A percentile compares a stretch with the other conserved stretches of the same genome.
Evolutionary conservation across 2,113 vertebrate genomes (phyloP).

Genomic region (Balaeniceps rex): DNA sequence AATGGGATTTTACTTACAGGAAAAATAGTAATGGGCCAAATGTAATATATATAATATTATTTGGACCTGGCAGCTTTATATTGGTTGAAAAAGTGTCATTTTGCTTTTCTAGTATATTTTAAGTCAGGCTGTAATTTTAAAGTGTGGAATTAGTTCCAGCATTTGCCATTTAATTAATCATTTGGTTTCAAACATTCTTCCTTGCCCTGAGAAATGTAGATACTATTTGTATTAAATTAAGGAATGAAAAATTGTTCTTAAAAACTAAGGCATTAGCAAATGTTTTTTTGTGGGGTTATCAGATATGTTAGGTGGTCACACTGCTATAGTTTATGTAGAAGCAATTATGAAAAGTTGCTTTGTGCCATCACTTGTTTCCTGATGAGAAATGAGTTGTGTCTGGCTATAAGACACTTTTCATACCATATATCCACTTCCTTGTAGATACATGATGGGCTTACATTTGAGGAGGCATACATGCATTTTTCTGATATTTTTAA

Average conservation of each 20-base stretch:
- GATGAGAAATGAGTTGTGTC: not conserved
- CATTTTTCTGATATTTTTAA: not conserved
- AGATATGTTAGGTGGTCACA: not conserved
- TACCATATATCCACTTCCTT: not conserved
- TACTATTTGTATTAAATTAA: not conserved
- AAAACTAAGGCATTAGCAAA: not conserved
- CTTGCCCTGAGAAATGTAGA: not conserved
- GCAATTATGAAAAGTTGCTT: not conserved
- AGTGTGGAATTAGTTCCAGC: not conserved
- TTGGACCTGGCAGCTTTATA: not conserved
- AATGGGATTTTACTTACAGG: not conserved
- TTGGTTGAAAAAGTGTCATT: not conserved
- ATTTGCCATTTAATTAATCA: constrained; percentile 2
- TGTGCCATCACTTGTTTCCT: not conserved
- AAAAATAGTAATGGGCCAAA: constrained; percentile 26
- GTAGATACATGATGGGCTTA: not conserved
- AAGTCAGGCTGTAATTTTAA: not conserved
- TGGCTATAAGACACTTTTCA: not conserved
- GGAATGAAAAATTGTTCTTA: not conserved
- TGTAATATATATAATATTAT: not conserved
- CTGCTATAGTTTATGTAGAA: not conserved
- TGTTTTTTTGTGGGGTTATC: not conserved
- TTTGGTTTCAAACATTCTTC: not conserved
- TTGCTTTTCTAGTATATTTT: constrained; percentile 11
- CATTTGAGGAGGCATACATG: not conserved